Evolutionary conservation across 2,888 invertebrate genomes (phyloP), one percentile per base, ranked within the genome.

Genomic region (Nymphalis polychloros): DNA sequence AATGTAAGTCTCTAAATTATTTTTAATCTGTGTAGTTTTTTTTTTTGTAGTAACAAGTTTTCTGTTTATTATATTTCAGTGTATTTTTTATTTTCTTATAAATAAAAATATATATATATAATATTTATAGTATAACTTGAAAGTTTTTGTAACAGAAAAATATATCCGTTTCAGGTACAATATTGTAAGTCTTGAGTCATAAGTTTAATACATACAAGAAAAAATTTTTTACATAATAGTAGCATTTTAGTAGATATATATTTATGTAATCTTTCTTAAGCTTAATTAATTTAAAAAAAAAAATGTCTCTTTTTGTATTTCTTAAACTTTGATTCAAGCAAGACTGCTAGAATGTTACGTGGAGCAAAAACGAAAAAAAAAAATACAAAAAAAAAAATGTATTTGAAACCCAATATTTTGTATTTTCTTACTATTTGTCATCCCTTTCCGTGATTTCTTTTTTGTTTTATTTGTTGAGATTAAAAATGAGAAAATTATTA

Each of bases 391-490:
- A 60, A n/a, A 62, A 46, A 63, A 66, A 53, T 48, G 59, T 53
- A 70, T 70, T 62, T 66, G 60, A 60, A 60, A 67, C 60, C 23
- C 48, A 52, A 69, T 69, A 59, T 70, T 71, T 72, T 72, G 63
- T 72, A 70, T 72, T 70, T 72, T 72, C 70, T 69, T 68, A 72
- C 72, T 70, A 60, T 71, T 57, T 19, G 35, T 31, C 57, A 41
- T 41, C 57, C 35, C 41, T 35, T 41, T 55, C 17, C 27, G 27
- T 55, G 52, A 23, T 52, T 31, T 7, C 16, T 50, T 50, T 27
- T 57, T 57, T 57, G 19, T 57, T 57, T 57, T 57, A 41, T 13
- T 20, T 57, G 57, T 57, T 41, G 53, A 55, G 31, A 55, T 31
- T 3, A 17, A 16, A 50, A 49, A 48, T 16, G 17, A 48, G n/a